Base-by-base conservation (phyloP, 2,888 invertebrate species). In the Notodonta ziczac region DNA sequence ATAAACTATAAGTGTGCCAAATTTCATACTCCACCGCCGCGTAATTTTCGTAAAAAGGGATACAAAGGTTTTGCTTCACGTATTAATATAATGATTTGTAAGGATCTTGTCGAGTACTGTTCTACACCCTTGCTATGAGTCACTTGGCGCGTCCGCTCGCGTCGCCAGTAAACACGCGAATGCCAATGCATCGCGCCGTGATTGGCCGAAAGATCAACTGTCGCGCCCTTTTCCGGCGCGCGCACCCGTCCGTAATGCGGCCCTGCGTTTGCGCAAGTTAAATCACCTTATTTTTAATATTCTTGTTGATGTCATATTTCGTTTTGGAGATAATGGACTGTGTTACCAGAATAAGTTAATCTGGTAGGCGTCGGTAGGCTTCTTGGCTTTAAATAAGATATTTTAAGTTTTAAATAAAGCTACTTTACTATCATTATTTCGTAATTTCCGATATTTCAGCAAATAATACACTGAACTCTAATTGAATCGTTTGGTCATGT, bases 191-290 rank as follows among this genome's bases (percentile, higher is more conserved):
- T 7, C 60, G 66, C 66, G 63, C 65, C 65, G 73, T 74, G 74
- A 77, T 80, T 80, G 81, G 78, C 76, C 74, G 74, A 77, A 88
- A 87, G 86, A 86, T 87, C 86, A 87, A 85, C 80, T 82, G 80
- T 84, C 87, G 85, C 83, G 76, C 88, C 90, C 85, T 87, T 87
- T 91, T 91, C 91, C 91, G 90, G 89, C 87, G 84, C 76, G 78
- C 70, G 64, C 53, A 73, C 78, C 60, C 71, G 67, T 62, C 62
- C 50, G 50, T 50, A 16, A 50, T 16, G 16, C 50, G 50, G 32
- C 48, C 51, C 62, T 59, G 60, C 59, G 60, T 69, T 52, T 52
- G 32, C 52, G 61, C 61, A 68, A 60, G 61, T 63, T 62, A 12
- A 66, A 24, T 42, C 52, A 52, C 52, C 35, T 13, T 50, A 7